These are phyloP conservation scores for Echinops telfairi DNA, from an alignment of 2,113 vertebrate genomes.

Conservation along the genomic window DNA sequence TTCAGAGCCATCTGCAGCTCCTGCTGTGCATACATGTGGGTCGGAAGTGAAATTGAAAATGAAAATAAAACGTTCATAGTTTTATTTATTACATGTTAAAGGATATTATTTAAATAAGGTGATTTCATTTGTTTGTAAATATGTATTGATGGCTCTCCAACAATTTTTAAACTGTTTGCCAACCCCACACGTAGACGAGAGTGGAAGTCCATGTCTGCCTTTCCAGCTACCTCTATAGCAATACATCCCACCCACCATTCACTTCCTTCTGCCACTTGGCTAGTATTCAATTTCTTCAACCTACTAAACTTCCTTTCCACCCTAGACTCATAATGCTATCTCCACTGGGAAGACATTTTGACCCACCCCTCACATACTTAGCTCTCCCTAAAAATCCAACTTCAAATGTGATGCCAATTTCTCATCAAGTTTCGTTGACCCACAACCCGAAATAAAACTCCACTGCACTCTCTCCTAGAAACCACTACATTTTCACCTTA, in stretches of 20 bases:
- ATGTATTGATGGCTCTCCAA: no score
- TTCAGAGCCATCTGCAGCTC: no score
- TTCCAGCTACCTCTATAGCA: neutral
- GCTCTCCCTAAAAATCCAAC: neutral
- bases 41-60: no score
- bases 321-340: neutral
- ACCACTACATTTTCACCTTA: neutral
- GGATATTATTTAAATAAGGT: no score
- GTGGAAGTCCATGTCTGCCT: neutral
- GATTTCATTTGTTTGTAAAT: no score
- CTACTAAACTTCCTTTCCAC: neutral
- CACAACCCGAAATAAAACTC: conserved; percentile 5
- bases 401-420: neutral
- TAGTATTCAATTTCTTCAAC: neutral
- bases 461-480: neutral
- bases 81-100: no score
- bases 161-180: no score
- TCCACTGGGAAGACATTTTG: neutral
- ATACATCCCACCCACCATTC: fast-evolving
- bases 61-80: no score
- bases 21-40: no score
- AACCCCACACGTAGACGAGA: no score
- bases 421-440: neutral
- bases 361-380: neutral
- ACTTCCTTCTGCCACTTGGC: neutral